Evolutionary conservation across 2,113 vertebrate species (phyloP).

Genomic region (Gnathonemus longibarbis): DNA sequence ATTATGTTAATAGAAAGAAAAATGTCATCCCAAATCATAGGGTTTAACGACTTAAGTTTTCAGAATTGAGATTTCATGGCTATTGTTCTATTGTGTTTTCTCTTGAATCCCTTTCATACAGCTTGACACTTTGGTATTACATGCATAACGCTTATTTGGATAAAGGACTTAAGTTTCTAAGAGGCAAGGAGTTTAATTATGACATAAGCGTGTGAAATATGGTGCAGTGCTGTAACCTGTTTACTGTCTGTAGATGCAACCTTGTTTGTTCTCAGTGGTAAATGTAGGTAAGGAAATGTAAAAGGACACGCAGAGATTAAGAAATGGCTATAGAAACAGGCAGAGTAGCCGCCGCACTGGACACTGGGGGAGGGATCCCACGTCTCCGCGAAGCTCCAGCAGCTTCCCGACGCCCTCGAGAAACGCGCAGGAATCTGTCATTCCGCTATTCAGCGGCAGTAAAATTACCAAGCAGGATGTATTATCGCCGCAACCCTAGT

Average conservation of each 20-base stretch:
- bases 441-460: background rate
- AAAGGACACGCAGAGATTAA: background rate
- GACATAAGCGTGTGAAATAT: background rate
- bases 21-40: background rate
- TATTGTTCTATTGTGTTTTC: background rate
- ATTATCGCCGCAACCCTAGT: background rate
- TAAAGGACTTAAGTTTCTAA: background rate
- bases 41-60: background rate
- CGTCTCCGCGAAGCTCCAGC: background rate
- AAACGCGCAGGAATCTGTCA: background rate
- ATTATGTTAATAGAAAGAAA: background rate
- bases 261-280: background rate
- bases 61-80: background rate
- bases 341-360: background rate
- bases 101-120: background rate
- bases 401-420: fast-evolving
- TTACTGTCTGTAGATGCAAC: background rate
- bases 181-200: background rate
- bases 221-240: background rate
- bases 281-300: background rate
- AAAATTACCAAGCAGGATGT: background rate
- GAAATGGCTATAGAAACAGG: background rate
- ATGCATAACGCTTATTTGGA: background rate
- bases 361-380: background rate
- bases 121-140: background rate